Evolutionary conservation across 2,113 vertebrate genomes (phyloP), one percentile per base, ranked within the genome.

Genomic region (Psittacula cyanocephala): DNA sequence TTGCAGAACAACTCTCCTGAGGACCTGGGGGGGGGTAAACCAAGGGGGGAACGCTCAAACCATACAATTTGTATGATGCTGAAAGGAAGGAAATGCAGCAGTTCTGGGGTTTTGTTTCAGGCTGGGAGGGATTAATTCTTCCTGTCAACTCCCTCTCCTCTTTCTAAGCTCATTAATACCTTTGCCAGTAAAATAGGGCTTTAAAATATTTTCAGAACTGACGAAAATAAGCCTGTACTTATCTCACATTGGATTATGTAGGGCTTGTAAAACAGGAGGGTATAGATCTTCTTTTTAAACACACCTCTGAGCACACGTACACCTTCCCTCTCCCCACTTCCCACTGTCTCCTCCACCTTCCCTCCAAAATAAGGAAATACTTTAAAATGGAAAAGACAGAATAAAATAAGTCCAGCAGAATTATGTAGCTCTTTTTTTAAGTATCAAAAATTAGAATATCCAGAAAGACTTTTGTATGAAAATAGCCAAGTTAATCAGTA

Each of bases 31-130:
- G 59, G 74, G 62, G 74, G 47, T 46, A 63, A 87, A 76, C 19
- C 43, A n/a, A 84, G 90, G 50, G 89, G 93, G 93, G 75, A 78
- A 78, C 28, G 3, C 44, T 49, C 57, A 92, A 93, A 91, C 41
- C 0, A 6, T 95, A 96, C 68, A 46, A 92, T 80, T 78, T 79
- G 87, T 96, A 47, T 88, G 84, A 92, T 93, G 80, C 57, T 31
- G 72, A 62, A 29, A 91, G 97, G 96, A 98, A 98, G 98, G 98
- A 98, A 98, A 86, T 23, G n/a, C 72, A 71, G 53, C 25, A 82
- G 55, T 81, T 92, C 86, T 96, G 88, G 65, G 88, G 8, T 91
- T 96, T 96, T 97, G 92, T 97, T 97, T 84, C 17, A 2, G 74
- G 78, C 87, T 91, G 55, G 91, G 90, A 95, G 90, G 52, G 90